Conservation (phyloP, 1,140 invertebrate genomes). For the Drosophila subpulchrella region DNA sequence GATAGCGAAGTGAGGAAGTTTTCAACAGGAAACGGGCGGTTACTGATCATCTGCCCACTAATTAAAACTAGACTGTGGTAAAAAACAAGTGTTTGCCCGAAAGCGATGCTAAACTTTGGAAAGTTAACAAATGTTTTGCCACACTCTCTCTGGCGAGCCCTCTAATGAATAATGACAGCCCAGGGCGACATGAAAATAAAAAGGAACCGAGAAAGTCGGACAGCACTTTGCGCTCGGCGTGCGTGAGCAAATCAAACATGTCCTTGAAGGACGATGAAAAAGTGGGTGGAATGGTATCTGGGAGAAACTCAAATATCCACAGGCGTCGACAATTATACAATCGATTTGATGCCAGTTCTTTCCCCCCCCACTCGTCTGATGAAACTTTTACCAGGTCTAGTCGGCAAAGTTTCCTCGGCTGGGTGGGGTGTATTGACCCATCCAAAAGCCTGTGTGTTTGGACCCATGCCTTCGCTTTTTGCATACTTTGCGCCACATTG, state of each 20-base stretch:
- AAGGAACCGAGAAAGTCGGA: constrained; percentile 18
- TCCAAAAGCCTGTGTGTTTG: neutral
- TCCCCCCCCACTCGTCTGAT: neutral
- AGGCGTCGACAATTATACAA: constrained; percentile 54
- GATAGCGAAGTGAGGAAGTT: neutral
- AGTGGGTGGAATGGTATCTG: neutral
- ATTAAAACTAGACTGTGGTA: constrained; percentile 19
- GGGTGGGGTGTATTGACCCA: neutral
- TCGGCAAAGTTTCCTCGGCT: constrained; percentile 9
- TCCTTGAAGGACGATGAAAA: constrained; percentile 21
- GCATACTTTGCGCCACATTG: constrained; percentile 52
- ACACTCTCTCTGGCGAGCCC: constrained; percentile 5
- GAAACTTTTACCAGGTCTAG: constrained; percentile 16
- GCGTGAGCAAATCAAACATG: constrained; percentile 43
- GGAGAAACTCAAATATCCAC: constrained; percentile 27
- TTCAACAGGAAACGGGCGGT: neutral
- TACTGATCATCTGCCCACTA: neutral
- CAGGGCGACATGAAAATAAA: constrained; percentile 31
- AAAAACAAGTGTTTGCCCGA: neutral
- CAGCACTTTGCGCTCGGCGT: constrained; percentile 18
- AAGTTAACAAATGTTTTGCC: constrained; percentile 16
- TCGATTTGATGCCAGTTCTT: constrained; percentile 40
- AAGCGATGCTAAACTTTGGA: constrained; percentile 19
- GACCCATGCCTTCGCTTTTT: constrained; percentile 22
- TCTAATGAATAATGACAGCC: constrained; percentile 57